A percentile compares a stretch with the other conserved stretches of the same genome.
These are phyloP conservation scores for Yponomeuta evonymella DNA, from an alignment of 2,888 invertebrate genomes.

Conservation along the genomic window DNA sequence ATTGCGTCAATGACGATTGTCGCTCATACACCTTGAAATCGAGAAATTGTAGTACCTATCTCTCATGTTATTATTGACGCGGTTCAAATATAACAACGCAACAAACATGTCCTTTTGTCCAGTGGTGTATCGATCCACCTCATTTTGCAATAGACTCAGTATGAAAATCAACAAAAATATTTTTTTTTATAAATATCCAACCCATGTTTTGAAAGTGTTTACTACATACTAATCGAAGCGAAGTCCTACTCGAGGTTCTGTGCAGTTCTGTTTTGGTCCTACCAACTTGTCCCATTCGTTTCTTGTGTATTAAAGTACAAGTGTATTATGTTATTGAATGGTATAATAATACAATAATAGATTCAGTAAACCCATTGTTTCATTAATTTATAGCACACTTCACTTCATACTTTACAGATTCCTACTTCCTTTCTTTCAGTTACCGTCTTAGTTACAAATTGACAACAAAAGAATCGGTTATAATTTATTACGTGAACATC, in stretches of 20 bases:
- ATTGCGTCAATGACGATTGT: not conserved
- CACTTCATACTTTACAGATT: not conserved
- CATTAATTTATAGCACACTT: not conserved
- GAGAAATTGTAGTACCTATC: not conserved
- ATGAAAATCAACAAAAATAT: constrained; percentile 1
- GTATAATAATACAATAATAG: constrained; percentile 31
- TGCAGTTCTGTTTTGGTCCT: constrained; percentile 15
- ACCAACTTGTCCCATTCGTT: constrained; percentile 48
- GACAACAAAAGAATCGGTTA: no score
- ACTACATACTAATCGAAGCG: constrained; percentile 8
- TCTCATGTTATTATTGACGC: not conserved
- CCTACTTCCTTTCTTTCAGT: no score
- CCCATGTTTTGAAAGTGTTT: constrained; percentile 4
- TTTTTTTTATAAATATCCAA: not conserved
- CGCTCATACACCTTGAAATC: not conserved
- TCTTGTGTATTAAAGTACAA: constrained; percentile 50
- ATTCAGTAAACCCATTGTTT: not conserved
- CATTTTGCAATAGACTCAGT: not conserved
- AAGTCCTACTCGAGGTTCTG: not conserved
- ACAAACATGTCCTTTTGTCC: not conserved
- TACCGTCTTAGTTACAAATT: no score
- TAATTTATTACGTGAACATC: no score
- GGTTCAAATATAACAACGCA: not conserved
- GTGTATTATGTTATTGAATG: constrained; percentile 38
- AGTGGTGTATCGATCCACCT: no score